These are phyloP conservation scores for Rosalia funebris DNA, from an alignment of 2,888 invertebrate genomes.

Conservation along the genomic window DNA sequence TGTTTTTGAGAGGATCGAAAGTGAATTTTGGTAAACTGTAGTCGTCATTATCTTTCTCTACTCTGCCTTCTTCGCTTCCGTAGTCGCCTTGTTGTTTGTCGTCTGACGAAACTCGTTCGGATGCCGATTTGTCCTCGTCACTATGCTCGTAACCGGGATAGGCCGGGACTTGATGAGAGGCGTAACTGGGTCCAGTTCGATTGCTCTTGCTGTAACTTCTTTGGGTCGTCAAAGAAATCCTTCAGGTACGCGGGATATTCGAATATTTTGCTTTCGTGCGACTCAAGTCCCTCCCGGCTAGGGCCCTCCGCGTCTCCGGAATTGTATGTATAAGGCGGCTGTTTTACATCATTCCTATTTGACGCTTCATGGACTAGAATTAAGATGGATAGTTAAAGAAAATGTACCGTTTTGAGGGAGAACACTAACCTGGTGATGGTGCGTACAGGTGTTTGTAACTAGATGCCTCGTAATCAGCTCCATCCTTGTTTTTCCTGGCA, in stretches of 20 bases:
- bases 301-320: conserved; percentile 30
- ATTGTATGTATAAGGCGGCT: conserved; percentile 45
- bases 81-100: conserved; percentile 24
- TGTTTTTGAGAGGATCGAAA: conserved; percentile 27
- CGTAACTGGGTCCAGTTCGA: conserved; percentile 56
- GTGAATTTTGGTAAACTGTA: conserved; percentile 28
- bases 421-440: conserved; percentile 17
- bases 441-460: no score
- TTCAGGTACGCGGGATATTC: conserved; percentile 34
- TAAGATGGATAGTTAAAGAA: conserved; percentile 15
- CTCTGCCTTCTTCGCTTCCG: conserved; percentile 33
- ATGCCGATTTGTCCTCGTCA: conserved; percentile 41
- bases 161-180: conserved; percentile 54
- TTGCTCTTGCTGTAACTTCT: conserved; percentile 45
- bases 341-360: conserved; percentile 45
- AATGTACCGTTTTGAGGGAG: not conserved
- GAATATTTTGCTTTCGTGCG: conserved; percentile 7
- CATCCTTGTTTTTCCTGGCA: not conserved
- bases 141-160: conserved; percentile 21
- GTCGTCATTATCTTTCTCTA: conserved; percentile 42
- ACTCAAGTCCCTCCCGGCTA: conserved; percentile 1
- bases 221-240: conserved; percentile 60
- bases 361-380: conserved; percentile 38
- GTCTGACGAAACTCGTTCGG: conserved; percentile 36
- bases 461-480: not conserved